phyloP scores from a whole-genome alignment of 2,797 vertebrate genomes.

The Loriculus beryllinus region DNA sequence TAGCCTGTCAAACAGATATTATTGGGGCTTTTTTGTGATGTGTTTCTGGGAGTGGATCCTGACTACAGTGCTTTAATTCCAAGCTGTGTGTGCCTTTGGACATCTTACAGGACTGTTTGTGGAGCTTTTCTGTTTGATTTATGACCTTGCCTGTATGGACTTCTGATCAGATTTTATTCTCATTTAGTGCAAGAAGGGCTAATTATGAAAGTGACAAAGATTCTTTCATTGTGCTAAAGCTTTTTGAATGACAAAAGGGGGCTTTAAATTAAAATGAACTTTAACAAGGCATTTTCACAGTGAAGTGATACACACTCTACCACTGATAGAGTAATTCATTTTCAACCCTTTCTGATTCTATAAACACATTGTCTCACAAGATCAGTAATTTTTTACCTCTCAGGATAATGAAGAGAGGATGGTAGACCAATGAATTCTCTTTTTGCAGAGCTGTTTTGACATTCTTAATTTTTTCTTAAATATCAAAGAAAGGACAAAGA shows the following conservation, averaged over 20 bases:
- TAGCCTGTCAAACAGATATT: slow-evolving; percentile 76
- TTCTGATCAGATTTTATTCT: slow-evolving; percentile 76
- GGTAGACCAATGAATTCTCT: slow-evolving; percentile 60
- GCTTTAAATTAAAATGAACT: slow-evolving; percentile 82
- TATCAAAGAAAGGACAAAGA: slow-evolving; percentile 73
- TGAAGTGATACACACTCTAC: slow-evolving; percentile 71
- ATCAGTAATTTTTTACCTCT: slow-evolving; percentile 79
- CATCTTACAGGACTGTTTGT: slow-evolving; percentile 48
- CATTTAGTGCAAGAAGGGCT: slow-evolving; percentile 51
- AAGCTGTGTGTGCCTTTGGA: slow-evolving; percentile 46
- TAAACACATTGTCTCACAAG: slow-evolving; percentile 83
- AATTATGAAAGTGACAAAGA: slow-evolving; percentile 72
- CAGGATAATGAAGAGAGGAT: slow-evolving; percentile 62
- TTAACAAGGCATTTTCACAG: slow-evolving; percentile 76
- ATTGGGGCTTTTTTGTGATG: slow-evolving; percentile 55
- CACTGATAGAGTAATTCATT: slow-evolving; percentile 84
- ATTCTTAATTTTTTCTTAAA: slow-evolving; percentile 70
- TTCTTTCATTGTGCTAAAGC: slow-evolving; percentile 70
- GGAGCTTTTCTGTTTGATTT: slow-evolving; percentile 73
- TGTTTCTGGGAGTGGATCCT: slow-evolving; percentile 53
- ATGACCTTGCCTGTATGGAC: slow-evolving; percentile 66
- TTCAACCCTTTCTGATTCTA: slow-evolving; percentile 79
- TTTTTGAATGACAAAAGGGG: slow-evolving; percentile 73
- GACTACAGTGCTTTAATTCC: slow-evolving; percentile 41
- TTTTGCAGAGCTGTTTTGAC: slow-evolving; percentile 61